Evolutionary conservation across 2,113 vertebrate species (phyloP).

Genomic region (Psittacula cyanocephala): DNA sequence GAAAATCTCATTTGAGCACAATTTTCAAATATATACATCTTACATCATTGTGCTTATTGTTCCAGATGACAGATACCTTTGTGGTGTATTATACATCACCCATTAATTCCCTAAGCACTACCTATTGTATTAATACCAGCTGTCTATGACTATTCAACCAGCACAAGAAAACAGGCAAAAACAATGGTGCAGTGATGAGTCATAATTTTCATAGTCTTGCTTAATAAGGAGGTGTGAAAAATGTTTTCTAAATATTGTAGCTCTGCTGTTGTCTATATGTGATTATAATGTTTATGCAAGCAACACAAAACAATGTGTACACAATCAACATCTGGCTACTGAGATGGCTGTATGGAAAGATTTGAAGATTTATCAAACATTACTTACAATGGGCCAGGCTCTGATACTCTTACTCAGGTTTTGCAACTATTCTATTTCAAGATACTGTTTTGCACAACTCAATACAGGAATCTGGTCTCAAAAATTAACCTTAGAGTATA

Average conservation of each 20-base stretch:
- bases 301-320: slow-evolving; percentile 90
- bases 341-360: slow-evolving; percentile 77
- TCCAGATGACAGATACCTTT: slow-evolving; percentile 83
- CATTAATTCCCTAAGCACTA: slow-evolving; percentile 85
- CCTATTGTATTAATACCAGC: slow-evolving; percentile 89
- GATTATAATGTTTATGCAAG: slow-evolving; percentile 93
- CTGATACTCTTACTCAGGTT: background rate
- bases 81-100: slow-evolving; percentile 80
- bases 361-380: slow-evolving; percentile 73
- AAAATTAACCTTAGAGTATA: slow-evolving; percentile 30
- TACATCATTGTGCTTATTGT: slow-evolving; percentile 77
- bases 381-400: slow-evolving; percentile 33
- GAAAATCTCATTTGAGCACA: slow-evolving; percentile 74
- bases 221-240: slow-evolving; percentile 94
- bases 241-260: slow-evolving; percentile 96
- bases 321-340: slow-evolving; percentile 90
- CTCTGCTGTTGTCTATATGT: slow-evolving; percentile 90
- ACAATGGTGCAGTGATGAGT: slow-evolving; percentile 91
- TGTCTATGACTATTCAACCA: slow-evolving; percentile 87
- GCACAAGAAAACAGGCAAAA: slow-evolving; percentile 82
- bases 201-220: slow-evolving; percentile 91
- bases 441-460: background rate
- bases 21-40: slow-evolving; percentile 83
- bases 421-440: background rate
- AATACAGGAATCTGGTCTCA: background rate